Percentiles rank a stretch among this genome's conserved stretches.
Evolutionary conservation across 2,888 invertebrate species (phyloP).

Genomic region (Furcula furcula): DNA sequence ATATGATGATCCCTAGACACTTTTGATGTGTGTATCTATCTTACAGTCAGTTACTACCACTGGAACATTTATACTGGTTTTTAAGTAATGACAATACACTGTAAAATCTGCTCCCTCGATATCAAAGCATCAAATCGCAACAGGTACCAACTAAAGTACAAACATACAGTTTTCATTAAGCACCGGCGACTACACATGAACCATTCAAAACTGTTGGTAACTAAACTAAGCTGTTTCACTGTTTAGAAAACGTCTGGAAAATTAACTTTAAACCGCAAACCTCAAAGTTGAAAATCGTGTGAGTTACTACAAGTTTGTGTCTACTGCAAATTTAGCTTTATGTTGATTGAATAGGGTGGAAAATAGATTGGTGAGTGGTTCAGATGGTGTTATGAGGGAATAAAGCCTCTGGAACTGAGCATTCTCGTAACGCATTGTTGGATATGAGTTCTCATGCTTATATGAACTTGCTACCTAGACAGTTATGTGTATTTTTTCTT

Average conservation of each 20-base stretch:
- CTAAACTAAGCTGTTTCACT: slow-evolving; percentile 19
- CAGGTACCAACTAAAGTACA: slow-evolving; percentile 23
- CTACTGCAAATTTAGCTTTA: slow-evolving; percentile 4
- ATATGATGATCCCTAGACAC: too few species aligned
- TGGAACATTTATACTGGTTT: too few species aligned
- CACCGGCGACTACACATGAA: slow-evolving; percentile 23
- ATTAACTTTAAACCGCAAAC: background rate
- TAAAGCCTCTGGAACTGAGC: slow-evolving; percentile 7
- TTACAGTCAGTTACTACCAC: too few species aligned
- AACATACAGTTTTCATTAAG: slow-evolving; percentile 29
- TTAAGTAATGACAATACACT: too few species aligned
- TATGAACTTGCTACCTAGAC: slow-evolving; percentile 22
- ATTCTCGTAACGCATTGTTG: slow-evolving; percentile 36
- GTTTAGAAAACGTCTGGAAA: slow-evolving; percentile 14
- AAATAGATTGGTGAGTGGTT: background rate
- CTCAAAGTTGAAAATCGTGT: background rate
- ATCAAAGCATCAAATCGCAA: slow-evolving; percentile 18
- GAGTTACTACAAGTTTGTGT: background rate
- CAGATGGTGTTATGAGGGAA: slow-evolving; percentile 8
- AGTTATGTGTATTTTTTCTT: background rate
- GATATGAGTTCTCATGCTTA: slow-evolving; percentile 29
- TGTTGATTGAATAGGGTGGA: rapidly evolving
- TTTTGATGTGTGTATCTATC: too few species aligned
- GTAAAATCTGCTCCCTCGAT: too few species aligned
- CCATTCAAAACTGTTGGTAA: slow-evolving; percentile 39